Percentiles rank a stretch among this genome's conserved stretches.
Evolutionary conservation across 2,797 vertebrate genomes (phyloP).

Genomic region (Tamandua tetradactyla): DNA sequence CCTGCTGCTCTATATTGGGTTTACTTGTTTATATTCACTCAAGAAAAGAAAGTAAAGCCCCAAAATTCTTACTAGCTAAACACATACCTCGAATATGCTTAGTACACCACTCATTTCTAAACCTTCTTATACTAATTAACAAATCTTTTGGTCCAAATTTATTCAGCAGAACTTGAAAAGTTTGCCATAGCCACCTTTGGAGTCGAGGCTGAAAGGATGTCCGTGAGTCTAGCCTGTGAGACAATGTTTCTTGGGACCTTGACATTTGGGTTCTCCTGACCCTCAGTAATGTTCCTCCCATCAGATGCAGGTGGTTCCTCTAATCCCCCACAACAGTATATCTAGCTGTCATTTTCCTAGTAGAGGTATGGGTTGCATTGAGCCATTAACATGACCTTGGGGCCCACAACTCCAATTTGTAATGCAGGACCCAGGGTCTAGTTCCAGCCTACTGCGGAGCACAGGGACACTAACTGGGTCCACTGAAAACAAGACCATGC

Average conservation of each 20-base stretch:
- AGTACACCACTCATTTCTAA: neutral
- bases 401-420: neutral
- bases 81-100: neutral
- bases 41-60: neutral
- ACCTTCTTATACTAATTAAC: neutral
- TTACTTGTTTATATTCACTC: neutral
- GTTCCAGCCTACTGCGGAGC: neutral
- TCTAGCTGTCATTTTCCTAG: neutral
- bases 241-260: neutral
- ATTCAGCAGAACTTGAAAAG: neutral
- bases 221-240: neutral
- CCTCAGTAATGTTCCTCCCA: neutral
- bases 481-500: neutral
- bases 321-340: neutral
- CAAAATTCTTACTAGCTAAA: neutral
- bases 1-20: neutral
- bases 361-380: neutral
- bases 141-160: neutral
- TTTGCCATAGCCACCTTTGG: neutral
- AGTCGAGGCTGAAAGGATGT: neutral
- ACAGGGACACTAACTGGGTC: neutral
- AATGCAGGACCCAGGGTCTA: neutral
- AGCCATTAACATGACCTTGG: neutral
- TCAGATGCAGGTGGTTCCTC: neutral
- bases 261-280: neutral